Base-by-base conservation (phyloP, 2,797 vertebrate species). In the Bradypodion pumilum region DNA sequence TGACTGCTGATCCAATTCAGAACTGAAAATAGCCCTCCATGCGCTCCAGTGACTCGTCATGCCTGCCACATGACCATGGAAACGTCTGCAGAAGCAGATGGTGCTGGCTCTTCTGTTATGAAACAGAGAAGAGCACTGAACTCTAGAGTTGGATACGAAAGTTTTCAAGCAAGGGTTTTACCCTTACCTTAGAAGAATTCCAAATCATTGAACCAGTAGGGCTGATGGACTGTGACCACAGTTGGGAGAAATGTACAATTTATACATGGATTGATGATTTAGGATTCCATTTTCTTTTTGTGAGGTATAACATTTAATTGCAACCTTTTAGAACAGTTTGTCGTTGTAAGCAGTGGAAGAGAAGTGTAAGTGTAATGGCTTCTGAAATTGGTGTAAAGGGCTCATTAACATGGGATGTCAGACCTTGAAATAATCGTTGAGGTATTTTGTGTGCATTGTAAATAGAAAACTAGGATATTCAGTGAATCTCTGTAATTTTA, bases 301-400 rank as follows among this genome's bases (percentile, higher is more conserved):
- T 0, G 89, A 93, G 91, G 89, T 89, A 40, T 93, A 92, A 94
- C 88, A 90, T 94, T 93, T 91, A 93, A 92, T 94, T 91, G 92
- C 69, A 68, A 70, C 69, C 9, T 77, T 65, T 85, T 82, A 42
- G 78, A 2, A 0, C 86, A 83, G 79, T 78, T 90, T 91, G 86
- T 88, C 90, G 89, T 90, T 90, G 46, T 87, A 73, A 62, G 74
- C 80, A 75, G 87, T 82, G 84, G 86, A 90, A 92, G 90, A 92
- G 88, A 89, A 74, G 80, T 92, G 89, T 89, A 40, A 92, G 84
- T 70, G 78, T 88, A 88, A 83, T 88, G 81, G 86, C 85, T 91
- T 94, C 91, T 92, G 93, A 92, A 88, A 90, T 89, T 87, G 79
- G 87, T 82, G 83, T 87, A 83, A 92, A 89, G 90, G 89, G 60